phyloP scores from a whole-genome alignment of 2,888 invertebrate genomes.

The Noctua janthe region DNA sequence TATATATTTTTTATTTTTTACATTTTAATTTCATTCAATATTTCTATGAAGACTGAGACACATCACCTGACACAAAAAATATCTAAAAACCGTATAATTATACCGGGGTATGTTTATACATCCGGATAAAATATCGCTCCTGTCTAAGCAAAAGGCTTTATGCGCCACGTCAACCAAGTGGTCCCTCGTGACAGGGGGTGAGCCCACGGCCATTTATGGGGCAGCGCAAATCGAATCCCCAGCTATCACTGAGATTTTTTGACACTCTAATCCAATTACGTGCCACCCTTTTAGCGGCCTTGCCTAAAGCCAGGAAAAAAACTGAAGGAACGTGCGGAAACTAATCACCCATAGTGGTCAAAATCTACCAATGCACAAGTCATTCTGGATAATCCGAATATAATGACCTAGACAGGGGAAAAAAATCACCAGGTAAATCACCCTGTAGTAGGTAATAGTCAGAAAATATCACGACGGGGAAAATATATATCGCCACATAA shows the following conservation, averaged over 20 bases:
- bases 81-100: background rate
- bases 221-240: conserved; percentile 44
- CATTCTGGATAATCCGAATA: background rate
- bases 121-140: background rate
- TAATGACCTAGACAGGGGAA: background rate
- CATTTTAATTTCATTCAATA: background rate
- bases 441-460: background rate
- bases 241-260: conserved; percentile 40
- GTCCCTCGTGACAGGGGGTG: conserved; percentile 31
- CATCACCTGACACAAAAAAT: background rate
- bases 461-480: background rate
- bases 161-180: conserved; percentile 16
- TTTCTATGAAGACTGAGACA: no score
- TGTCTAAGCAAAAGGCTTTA: conserved; percentile 3
- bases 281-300: background rate
- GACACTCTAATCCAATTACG: conserved; percentile 44
- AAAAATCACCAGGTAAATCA: background rate
- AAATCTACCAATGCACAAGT: background rate
- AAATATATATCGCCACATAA: background rate
- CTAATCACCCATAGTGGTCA: background rate
- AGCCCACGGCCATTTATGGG: conserved; percentile 17
- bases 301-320: background rate
- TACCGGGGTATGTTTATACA: background rate
- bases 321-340: background rate
- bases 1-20: background rate